These are phyloP conservation scores for Eristalis pertinax DNA, from an alignment of 2,888 invertebrate genomes.

Conservation along the genomic window DNA sequence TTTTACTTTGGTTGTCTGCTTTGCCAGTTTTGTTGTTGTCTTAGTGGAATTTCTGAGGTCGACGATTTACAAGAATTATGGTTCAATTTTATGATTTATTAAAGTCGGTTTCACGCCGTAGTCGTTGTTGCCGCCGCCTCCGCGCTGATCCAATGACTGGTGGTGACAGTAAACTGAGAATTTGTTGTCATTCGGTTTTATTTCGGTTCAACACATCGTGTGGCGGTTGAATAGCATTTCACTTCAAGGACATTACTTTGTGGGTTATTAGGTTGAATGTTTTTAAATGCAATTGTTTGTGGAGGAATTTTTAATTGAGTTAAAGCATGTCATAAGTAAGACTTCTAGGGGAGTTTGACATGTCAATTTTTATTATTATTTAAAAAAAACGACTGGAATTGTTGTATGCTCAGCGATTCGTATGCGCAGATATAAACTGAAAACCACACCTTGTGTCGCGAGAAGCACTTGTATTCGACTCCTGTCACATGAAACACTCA, in stretches of 20 bases:
- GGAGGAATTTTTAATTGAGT: background rate
- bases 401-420: too few relatives aligned
- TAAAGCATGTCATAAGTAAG: too few relatives aligned
- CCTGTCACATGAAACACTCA: background rate
- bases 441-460: too few relatives aligned
- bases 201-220: background rate
- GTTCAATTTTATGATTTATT: slow-evolving; percentile 11
- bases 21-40: background rate
- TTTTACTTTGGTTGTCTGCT: background rate
- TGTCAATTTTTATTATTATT: background rate
- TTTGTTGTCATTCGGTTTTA: background rate
- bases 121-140: background rate
- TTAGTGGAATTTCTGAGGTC: background rate
- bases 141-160: slow-evolving; percentile 25
- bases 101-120: background rate
- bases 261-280: background rate
- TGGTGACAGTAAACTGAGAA: background rate
- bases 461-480: too few relatives aligned
- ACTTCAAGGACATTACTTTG: background rate
- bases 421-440: too few relatives aligned
- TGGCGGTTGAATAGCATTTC: background rate
- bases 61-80: background rate
- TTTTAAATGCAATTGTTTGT: background rate
- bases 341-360: background rate
- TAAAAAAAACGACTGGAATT: too few relatives aligned